Evolutionary conservation across 2,113 vertebrate species (phyloP), one percentile per base, ranked within the genome.

Genomic region (Prochilodus magdalenae): DNA sequence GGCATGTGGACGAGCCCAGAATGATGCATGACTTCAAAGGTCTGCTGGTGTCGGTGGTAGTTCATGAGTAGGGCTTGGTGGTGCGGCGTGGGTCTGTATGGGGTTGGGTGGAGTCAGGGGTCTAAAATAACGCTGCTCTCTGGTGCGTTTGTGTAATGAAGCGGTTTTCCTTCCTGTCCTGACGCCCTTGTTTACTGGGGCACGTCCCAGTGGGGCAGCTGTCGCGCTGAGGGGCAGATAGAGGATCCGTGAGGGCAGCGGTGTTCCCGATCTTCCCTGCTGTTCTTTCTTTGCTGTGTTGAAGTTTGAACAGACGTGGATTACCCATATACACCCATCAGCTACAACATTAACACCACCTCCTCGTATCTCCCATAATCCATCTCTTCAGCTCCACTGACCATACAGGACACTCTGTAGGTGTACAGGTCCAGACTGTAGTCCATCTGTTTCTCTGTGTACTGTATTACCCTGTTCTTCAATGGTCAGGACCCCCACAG

Each of bases 61-160:
- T 44, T 24, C 20, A n/a, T n/a, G 66, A 24, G 36, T 16, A 44
- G 3, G 3, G 65, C 18, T 36, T n/a, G n/a, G 44, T 40, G 24
- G 5, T n/a, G 22, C 11, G 11, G 16, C 16, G 16, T 72, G 53
- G 27, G 36, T 53, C 57, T 44, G 26, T 27, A n/a, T n/a, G n/a
- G n/a, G 44, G 73, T 53, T 82, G 77, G 82, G 85, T 83, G 85
- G 62, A 73, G 82, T 59, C 81, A 57, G 73, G 60, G 26, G 59
- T 69, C 76, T 85, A 82, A 86, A 85, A 84, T 77, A 73, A 47
- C 27, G n/a, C 49, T 0, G 20, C 53, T 84, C 83, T 83, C 87
- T 74, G 0, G 49, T 70, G 62, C 81, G 84, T 89, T 89, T 89
- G 85, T 89, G 82, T 86, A 84, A 87, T 74, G 73, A 88, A 90